Evolutionary conservation across 2,888 invertebrate species (phyloP).

Genomic region (Leptura quadrifasciata): DNA sequence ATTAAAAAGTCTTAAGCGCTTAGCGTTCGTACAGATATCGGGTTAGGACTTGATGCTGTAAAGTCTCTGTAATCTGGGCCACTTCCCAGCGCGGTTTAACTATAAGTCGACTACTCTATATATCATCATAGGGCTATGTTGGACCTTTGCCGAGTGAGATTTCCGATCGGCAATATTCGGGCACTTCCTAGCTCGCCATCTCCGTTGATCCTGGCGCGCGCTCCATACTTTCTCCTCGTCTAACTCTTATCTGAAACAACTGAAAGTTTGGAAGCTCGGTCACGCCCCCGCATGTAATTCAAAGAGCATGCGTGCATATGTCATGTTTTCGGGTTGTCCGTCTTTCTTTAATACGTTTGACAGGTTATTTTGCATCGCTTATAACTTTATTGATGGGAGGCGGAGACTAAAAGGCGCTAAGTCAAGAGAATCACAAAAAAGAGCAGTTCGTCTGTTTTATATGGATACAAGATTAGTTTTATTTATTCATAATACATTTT

Average conservation of each 20-base stretch:
- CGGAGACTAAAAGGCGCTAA: conserved; percentile 71
- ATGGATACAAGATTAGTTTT: conserved; percentile 71
- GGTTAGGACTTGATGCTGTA: conserved; percentile 75
- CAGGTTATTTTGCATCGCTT: conserved; percentile 57
- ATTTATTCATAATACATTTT: conserved; percentile 62
- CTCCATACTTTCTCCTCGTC: conserved; percentile 51
- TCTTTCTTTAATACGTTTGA: conserved; percentile 60
- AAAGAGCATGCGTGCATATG: conserved; percentile 69
- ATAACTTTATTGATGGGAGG: conserved; percentile 69
- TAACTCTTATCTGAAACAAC: conserved; percentile 63
- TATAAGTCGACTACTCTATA: conserved; percentile 85
- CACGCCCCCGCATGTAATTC: conserved; percentile 68
- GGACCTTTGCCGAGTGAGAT: conserved; percentile 65
- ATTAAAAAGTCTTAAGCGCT: conserved; percentile 86
- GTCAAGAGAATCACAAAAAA: conserved; percentile 71
- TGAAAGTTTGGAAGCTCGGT: conserved; percentile 62
- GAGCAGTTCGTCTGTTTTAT: conserved; percentile 64
- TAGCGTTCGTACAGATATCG: conserved; percentile 81
- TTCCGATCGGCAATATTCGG: conserved; percentile 68
- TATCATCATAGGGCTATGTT: conserved; percentile 76
- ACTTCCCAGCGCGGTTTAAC: conserved; percentile 86
- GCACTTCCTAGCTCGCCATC: conserved; percentile 54
- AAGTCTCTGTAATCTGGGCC: conserved; percentile 82
- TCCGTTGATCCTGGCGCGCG: conserved; percentile 63
- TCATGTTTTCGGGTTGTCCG: conserved; percentile 60